These are phyloP conservation scores for Esox niger DNA, from an alignment of 2,113 vertebrate genomes.

Conservation along the genomic window DNA sequence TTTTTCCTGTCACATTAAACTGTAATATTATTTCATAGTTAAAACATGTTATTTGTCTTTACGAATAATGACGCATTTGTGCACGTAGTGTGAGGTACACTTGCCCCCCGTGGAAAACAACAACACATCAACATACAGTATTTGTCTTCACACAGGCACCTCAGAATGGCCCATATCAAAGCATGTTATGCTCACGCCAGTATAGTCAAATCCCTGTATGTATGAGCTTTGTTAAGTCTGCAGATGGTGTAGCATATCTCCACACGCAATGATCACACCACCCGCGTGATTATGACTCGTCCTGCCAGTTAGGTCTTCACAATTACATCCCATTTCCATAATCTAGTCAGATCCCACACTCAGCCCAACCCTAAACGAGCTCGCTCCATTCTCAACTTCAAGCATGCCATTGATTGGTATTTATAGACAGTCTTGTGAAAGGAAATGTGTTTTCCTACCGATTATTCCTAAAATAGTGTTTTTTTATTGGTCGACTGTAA, in stretches of 20 bases:
- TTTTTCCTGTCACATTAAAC: too few relatives aligned
- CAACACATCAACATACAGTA: too few relatives aligned
- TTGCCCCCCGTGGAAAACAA: too few relatives aligned
- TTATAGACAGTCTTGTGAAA: slow-evolving; percentile 25
- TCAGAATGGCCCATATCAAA: slow-evolving; percentile 46
- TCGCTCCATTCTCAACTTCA: slow-evolving; percentile 2
- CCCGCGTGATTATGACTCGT: slow-evolving; percentile 40
- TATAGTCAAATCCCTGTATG: slow-evolving; percentile 35
- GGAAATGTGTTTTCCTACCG: slow-evolving; percentile 23
- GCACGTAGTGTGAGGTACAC: too few relatives aligned
- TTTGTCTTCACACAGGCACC: too few relatives aligned
- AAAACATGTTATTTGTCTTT: too few relatives aligned
- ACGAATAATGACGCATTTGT: too few relatives aligned
- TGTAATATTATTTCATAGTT: too few relatives aligned
- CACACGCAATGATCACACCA: slow-evolving; percentile 29
- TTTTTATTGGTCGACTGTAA: slow-evolving; percentile 22
- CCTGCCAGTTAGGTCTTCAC: slow-evolving; percentile 42
- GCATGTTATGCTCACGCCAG: slow-evolving; percentile 22
- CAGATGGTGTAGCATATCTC: slow-evolving; percentile 21
- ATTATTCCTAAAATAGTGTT: slow-evolving; percentile 34
- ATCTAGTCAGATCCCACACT: neutral
- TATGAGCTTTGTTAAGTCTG: slow-evolving; percentile 32
- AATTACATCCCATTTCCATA: slow-evolving; percentile 50
- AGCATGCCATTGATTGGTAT: slow-evolving; percentile 12
- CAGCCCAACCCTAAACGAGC: slow-evolving; percentile 2